Evolutionary conservation across 2,888 invertebrate genomes (phyloP), one percentile per base, ranked within the genome.

Genomic region (Erannis defoliaria): DNA sequence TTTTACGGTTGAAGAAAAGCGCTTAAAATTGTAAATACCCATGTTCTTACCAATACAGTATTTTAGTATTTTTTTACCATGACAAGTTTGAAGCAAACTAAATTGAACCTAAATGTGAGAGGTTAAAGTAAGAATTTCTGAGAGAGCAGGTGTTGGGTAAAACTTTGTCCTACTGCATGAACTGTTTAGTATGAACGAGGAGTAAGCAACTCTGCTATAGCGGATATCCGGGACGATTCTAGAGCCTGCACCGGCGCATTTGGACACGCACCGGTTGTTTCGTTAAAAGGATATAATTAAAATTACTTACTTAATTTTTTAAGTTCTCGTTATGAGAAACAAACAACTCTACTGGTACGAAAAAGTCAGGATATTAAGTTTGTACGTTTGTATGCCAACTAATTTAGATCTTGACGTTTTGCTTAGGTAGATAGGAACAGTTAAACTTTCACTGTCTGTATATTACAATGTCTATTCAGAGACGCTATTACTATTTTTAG

Each of bases 211-310:
- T 49, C 75, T 80, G 72, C 76, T 42, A 51, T 26, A 76, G 75
- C 89, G 90, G 91, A 90, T 85, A 87, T 89, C 90, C 89, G 85
- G 78, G 81, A 81, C 78, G 77, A 79, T 75, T 75, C 74, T 72
- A 69, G 70, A 64, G 62, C 69, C 71, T 67, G 70, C 67, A 72
- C 70, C 26, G 58, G 66, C 74, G 65, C 74, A 72, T 61, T 70
- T 68, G 60, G 75, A 69, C 75, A 73, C 71, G 76, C 74, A 62
- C 66, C 69, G 71, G 62, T 73, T 67, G 62, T 53, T 67, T 61
- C 51, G 29, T 29, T 55, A 65, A n/a, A 69, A 70, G 72, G 68
- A 76, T 73, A 66, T 62, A 66, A 69, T 68, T 68, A 66, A 51
- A 68, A 68, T 63, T 62, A 45, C 55, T 49, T 56, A 59, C 48